Conservation (phyloP, 2,113 vertebrate species). For the Alligator sinensis region DNA sequence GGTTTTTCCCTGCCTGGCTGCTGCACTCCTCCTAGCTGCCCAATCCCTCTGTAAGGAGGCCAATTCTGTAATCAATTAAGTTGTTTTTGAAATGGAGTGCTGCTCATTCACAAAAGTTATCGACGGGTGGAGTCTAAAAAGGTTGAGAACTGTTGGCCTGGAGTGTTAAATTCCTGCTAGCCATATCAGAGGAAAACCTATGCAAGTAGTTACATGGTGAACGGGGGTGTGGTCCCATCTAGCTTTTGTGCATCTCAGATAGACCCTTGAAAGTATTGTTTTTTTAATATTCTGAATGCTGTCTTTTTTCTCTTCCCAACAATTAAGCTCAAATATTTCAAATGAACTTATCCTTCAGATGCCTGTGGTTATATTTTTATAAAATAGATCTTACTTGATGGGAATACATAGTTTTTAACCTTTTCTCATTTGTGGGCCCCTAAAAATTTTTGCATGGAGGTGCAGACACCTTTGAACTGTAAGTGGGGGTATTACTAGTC, state of each 20-base stretch:
- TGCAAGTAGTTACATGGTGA: fast-evolving
- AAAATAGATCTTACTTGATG: neutral
- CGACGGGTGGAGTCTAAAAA: no score
- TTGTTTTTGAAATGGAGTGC: no score
- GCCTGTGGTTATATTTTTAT: neutral
- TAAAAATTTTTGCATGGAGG: no score
- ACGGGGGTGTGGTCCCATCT: neutral
- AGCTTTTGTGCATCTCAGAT: neutral
- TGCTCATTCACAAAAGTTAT: no score
- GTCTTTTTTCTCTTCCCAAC: neutral
- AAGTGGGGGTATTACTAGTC: no score
- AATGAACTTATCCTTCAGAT: neutral
- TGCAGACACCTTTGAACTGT: no score
- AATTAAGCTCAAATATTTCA: neutral
- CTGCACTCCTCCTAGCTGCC: neutral
- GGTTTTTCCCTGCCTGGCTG: no score
- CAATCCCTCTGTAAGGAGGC: neutral
- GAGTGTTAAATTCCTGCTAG: neutral
- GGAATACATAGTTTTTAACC: no score
- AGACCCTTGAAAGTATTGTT: constrained; percentile 1
- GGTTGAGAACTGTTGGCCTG: neutral
- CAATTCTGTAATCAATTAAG: neutral
- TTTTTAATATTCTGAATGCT: constrained; percentile 3
- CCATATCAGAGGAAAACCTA: neutral
- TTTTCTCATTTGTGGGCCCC: no score